Evolutionary conservation across 2,888 invertebrate genomes (phyloP).

Genomic region (Polydrusus pterygomalis): DNA sequence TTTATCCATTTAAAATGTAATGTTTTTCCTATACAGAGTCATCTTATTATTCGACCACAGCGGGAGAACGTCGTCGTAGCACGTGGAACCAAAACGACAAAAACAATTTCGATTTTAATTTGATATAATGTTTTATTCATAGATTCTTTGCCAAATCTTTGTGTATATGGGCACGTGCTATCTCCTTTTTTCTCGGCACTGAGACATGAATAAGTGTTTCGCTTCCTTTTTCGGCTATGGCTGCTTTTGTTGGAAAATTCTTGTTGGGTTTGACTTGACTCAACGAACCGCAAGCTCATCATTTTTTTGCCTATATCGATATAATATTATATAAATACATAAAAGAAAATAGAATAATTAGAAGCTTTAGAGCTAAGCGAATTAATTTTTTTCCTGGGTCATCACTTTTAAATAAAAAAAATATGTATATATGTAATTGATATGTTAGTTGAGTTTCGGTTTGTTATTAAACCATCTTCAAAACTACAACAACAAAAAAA

Average conservation of each 20-base stretch:
- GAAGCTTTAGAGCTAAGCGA: too few species aligned
- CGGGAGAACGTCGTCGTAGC: conserved; percentile 39
- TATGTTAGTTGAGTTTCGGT: too few species aligned
- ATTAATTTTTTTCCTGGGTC: too few species aligned
- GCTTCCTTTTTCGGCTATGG: conserved; percentile 50
- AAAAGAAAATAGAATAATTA: conserved; percentile 36
- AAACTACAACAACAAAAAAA: too few species aligned
- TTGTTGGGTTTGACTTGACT: conserved; percentile 37
- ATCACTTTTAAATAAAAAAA: too few species aligned
- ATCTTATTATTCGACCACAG: conserved; percentile 24
- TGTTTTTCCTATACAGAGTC: conserved; percentile 15
- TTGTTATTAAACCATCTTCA: too few species aligned
- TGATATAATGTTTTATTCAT: conserved; percentile 62
- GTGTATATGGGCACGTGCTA: conserved; percentile 64
- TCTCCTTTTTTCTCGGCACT: conserved; percentile 46
- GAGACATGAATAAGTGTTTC: conserved; percentile 53
- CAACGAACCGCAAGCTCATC: conserved; percentile 34
- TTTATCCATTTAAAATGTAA: conserved; percentile 17
- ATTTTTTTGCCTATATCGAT: conserved; percentile 22
- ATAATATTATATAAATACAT: too few species aligned
- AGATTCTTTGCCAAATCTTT: conserved; percentile 61
- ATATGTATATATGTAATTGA: too few species aligned
- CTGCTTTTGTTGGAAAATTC: conserved; percentile 49
- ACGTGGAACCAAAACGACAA: conserved; percentile 48
- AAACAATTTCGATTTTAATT: conserved; percentile 50